These are phyloP conservation scores for Limnephilus auricula DNA, from an alignment of 2,888 invertebrate species.

Conservation along the genomic window DNA sequence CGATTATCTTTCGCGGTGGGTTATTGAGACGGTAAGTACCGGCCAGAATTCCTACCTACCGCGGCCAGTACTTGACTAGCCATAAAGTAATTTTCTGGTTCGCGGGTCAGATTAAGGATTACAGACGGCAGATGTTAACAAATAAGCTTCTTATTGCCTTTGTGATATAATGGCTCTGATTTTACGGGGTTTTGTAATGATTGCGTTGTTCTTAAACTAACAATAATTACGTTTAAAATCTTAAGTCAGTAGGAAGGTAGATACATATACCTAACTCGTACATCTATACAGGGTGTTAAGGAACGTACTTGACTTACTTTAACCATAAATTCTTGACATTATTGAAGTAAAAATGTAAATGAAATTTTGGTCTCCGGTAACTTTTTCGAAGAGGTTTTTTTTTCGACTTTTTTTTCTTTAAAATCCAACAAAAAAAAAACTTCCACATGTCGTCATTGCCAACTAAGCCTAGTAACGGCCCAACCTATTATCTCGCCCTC, in stretches of 20 bases:
- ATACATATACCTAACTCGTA: no score
- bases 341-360: no score
- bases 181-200: conserved; percentile 14
- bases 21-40: conserved; percentile 32
- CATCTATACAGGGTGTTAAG: no score
- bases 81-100: conserved; percentile 63
- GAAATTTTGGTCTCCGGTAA: no score
- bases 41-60: conserved; percentile 2
- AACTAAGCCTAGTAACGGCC: no score
- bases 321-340: no score
- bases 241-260: neutral
- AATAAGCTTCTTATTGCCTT: conserved; percentile 43
- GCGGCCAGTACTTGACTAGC: conserved; percentile 48
- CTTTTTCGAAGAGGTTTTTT: no score
- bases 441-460: no score
- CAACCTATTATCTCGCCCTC: no score
- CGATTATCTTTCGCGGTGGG: conserved; percentile 45
- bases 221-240: neutral
- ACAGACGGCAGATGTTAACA: conserved; percentile 59
- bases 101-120: conserved; percentile 57
- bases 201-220: conserved; percentile 31
- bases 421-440: no score
- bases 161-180: conserved; percentile 34
- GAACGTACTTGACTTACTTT: no score
- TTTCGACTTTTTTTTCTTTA: no score